phyloP scores from a whole-genome alignment of 2,888 invertebrate genomes.

The Chrysina gloriosa region DNA sequence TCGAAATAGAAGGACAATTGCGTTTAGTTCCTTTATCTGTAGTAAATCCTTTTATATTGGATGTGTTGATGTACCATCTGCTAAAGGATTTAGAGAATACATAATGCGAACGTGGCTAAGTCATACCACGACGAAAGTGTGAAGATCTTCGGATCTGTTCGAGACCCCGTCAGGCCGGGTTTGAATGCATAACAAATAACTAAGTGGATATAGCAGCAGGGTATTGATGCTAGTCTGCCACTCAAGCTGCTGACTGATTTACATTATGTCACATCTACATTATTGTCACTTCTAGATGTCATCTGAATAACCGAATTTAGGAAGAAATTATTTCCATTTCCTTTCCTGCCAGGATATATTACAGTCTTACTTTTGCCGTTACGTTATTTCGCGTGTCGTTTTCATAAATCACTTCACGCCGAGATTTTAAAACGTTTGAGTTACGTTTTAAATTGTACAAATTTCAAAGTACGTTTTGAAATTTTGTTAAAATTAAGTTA shows the following conservation, averaged over 20 bases:
- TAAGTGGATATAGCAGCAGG: constrained; percentile 56
- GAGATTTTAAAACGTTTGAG: too few relatives aligned
- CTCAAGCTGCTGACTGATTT: constrained; percentile 56
- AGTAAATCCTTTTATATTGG: constrained; percentile 53
- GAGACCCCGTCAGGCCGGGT: constrained; percentile 59
- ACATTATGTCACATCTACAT: constrained; percentile 56
- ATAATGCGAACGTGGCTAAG: constrained; percentile 61
- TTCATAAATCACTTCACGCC: too few relatives aligned
- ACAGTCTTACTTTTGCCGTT: neutral
- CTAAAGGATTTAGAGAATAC: constrained; percentile 61
- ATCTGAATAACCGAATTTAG: constrained; percentile 46
- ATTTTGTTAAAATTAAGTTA: too few relatives aligned
- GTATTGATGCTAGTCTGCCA: constrained; percentile 58
- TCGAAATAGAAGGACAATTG: constrained; percentile 26
- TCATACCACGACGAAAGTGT: constrained; percentile 56
- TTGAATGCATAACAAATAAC: constrained; percentile 65
- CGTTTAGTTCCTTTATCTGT: constrained; percentile 47
- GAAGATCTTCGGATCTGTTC: constrained; percentile 52
- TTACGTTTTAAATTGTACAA: too few relatives aligned
- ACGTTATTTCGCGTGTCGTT: too few relatives aligned
- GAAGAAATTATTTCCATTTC: constrained; percentile 39
- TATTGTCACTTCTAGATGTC: constrained; percentile 49
- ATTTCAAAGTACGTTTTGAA: too few relatives aligned
- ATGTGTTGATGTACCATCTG: constrained; percentile 57
- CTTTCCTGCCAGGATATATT: neutral